phyloP scores from a whole-genome alignment of 2,113 vertebrate species.

The Mesembrinibis cayennensis region DNA sequence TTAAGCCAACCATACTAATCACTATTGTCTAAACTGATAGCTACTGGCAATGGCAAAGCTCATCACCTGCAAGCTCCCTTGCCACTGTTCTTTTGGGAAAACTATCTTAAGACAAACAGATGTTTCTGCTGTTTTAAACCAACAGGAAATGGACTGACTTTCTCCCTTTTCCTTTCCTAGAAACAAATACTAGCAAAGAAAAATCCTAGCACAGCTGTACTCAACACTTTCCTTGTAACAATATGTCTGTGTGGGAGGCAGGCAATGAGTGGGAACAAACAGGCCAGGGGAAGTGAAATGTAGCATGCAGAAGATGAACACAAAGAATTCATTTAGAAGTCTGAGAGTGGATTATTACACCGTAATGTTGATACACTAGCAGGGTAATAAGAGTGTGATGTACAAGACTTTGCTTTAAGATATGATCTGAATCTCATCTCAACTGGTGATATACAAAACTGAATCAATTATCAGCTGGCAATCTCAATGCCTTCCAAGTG shows the following conservation, averaged over 20 bases:
- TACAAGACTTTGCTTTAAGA: background rate
- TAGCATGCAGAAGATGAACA: background rate
- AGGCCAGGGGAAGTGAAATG: constrained; percentile 38
- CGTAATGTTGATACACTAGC: background rate
- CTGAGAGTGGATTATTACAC: background rate
- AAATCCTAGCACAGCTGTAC: constrained; percentile 65
- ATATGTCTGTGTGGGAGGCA: constrained; percentile 51
- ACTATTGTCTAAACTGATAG: constrained; percentile 61
- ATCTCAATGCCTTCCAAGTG: background rate
- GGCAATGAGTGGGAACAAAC: constrained; percentile 46
- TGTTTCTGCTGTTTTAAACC: constrained; percentile 69
- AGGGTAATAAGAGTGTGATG: background rate
- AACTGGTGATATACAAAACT: background rate
- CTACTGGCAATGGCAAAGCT: constrained; percentile 68
- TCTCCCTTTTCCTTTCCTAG: constrained; percentile 69
- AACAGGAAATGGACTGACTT: constrained; percentile 72
- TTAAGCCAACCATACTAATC: constrained; percentile 13
- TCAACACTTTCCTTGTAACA: constrained; percentile 49
- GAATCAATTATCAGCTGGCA: background rate
- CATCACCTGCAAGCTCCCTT: constrained; percentile 72
- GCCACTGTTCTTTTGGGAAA: constrained; percentile 64
- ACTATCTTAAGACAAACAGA: constrained; percentile 64
- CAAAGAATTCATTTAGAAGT: constrained; percentile 19
- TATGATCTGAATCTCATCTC: background rate
- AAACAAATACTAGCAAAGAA: constrained; percentile 62